phyloP scores from a whole-genome alignment of 2,113 vertebrate species.

The Progne subis region DNA sequence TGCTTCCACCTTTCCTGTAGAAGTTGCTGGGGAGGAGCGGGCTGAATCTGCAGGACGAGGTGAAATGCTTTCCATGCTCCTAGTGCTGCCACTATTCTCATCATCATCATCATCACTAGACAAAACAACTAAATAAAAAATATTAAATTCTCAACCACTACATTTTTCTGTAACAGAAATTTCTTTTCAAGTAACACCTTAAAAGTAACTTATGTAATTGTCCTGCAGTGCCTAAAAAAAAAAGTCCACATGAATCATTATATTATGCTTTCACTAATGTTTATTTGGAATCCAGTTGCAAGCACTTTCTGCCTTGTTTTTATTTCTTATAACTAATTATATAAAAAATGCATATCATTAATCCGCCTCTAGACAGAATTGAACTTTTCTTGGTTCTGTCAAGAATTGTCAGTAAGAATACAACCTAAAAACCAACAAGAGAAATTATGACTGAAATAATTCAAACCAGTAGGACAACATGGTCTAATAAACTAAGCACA shows the following conservation, averaged over 20 bases:
- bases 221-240: slow-evolving; percentile 22
- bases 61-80: slow-evolving; percentile 86
- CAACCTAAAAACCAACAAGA: not conserved
- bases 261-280: not conserved
- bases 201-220: not conserved
- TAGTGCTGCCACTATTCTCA: slow-evolving; percentile 82
- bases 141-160: slow-evolving; percentile 53
- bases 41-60: slow-evolving; percentile 91
- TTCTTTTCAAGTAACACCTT: slow-evolving; percentile 5
- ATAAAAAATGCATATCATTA: not conserved
- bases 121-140: slow-evolving; percentile 86
- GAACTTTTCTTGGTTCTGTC: not conserved
- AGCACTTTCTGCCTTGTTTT: not conserved
- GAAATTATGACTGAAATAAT: not conserved
- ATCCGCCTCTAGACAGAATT: not conserved
- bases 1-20: slow-evolving; percentile 89
- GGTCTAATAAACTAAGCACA: not conserved
- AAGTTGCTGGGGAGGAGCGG: slow-evolving; percentile 88
- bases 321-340: not conserved
- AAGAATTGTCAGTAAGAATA: not conserved
- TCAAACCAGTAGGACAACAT: not conserved
- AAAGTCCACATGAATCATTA: not conserved
- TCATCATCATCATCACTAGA: slow-evolving; percentile 92
- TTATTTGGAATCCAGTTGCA: not conserved
- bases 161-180: slow-evolving; percentile 15